Evolutionary conservation across 1,140 invertebrate species (phyloP).

Genomic region (Ceratosolen fusciceps): DNA sequence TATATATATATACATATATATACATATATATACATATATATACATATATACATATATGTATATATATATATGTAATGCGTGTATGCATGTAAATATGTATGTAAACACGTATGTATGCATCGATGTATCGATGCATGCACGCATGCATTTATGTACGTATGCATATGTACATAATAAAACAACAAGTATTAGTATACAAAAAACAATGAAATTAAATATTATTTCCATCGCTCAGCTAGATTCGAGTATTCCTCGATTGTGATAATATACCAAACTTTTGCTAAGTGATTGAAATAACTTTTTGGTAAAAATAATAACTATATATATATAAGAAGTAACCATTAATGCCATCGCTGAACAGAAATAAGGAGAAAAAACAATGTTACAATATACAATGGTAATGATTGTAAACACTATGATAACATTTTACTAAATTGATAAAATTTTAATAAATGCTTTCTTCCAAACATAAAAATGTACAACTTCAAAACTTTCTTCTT

Average conservation of each 20-base stretch:
- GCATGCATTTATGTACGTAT: too few relatives aligned
- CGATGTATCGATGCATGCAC: too few relatives aligned
- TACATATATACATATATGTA: too few relatives aligned
- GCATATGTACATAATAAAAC: too few relatives aligned
- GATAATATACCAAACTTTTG: not conserved
- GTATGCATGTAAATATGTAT: too few relatives aligned
- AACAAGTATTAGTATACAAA: too few relatives aligned
- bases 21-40: too few relatives aligned
- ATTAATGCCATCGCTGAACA: constrained; percentile 32
- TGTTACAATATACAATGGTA: constrained; percentile 47
- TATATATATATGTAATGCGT: not conserved
- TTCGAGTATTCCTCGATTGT: not conserved
- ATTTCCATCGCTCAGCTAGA: not conserved
- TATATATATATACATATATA: too few relatives aligned
- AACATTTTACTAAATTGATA: constrained; percentile 41
- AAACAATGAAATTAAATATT: constrained; percentile 1
- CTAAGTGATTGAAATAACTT: not conserved
- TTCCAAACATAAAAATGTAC: constrained; percentile 36
- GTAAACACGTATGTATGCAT: too few relatives aligned
- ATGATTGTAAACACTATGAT: constrained; percentile 40
- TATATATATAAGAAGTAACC: constrained; percentile 37
- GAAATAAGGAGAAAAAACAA: constrained; percentile 35
- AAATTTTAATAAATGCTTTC: constrained; percentile 46
- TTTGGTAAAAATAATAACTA: too few relatives aligned
- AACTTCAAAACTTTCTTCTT: constrained; percentile 21